Conservation (phyloP, 2,888 invertebrate genomes). For the Nudaria mundana region DNA sequence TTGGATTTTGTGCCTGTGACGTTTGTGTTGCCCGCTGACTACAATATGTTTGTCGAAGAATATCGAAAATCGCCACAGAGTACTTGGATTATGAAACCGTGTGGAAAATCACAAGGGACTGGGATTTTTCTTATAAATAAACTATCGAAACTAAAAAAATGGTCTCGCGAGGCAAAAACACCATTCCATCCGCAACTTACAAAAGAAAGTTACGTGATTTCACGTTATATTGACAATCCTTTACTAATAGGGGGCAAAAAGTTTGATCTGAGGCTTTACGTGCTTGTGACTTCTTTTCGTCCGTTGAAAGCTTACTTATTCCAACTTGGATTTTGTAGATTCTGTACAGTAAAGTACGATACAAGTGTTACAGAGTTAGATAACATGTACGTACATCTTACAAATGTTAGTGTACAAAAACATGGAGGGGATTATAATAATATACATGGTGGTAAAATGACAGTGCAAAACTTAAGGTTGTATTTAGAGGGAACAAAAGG, state of each 20-base stretch:
- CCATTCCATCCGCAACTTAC: conserved; percentile 89
- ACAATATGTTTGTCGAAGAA: conserved; percentile 97
- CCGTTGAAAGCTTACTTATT: conserved; percentile 96
- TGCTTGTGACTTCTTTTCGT: conserved; percentile 94
- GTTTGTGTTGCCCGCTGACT: conserved; percentile 95
- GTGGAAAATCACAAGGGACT: conserved; percentile 94
- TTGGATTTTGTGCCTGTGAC: conserved; percentile 97
- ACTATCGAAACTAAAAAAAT: conserved; percentile 93
- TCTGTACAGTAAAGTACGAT: conserved; percentile 96
- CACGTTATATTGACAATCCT: conserved; percentile 96
- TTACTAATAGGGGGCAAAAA: conserved; percentile 96
- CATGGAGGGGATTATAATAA: conserved; percentile 95
- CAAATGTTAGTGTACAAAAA: conserved; percentile 97
- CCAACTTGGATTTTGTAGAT: conserved; percentile 95
- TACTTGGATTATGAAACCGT: conserved; percentile 98
- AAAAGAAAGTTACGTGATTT: conserved; percentile 96
- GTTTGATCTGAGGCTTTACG: conserved; percentile 95
- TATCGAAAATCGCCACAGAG: conserved; percentile 95
- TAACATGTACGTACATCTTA: conserved; percentile 96
- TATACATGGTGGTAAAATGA: conserved; percentile 96
- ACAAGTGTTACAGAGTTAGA: conserved; percentile 92
- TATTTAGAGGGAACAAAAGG: conserved; percentile 95
- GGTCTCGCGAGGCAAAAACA: conserved; percentile 92
- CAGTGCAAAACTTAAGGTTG: conserved; percentile 91
- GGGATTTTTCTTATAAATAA: conserved; percentile 97